These are phyloP conservation scores for Ornithoptera priamus DNA, from an alignment of 2,888 invertebrate species.

Conservation along the genomic window DNA sequence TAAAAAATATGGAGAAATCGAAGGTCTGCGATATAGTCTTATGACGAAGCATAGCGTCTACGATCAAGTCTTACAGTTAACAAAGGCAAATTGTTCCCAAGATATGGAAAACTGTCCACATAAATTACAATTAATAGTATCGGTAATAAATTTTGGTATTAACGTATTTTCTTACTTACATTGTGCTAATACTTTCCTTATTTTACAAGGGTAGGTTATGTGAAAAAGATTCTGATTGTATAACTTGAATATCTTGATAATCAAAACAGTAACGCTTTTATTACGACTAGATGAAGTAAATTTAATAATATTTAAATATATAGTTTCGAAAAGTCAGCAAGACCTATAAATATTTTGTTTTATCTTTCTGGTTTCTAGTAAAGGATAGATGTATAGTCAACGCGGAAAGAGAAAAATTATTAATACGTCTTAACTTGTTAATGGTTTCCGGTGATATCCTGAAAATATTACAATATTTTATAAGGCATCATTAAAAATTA, in stretches of 20 bases:
- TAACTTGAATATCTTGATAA: neutral
- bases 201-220: too few species aligned
- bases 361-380: too few species aligned
- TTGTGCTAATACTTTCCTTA: too few species aligned
- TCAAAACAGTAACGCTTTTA: neutral
- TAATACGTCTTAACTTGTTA: too few species aligned
- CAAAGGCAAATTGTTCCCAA: slow-evolving; percentile 57
- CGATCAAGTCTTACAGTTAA: slow-evolving; percentile 61
- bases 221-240: slow-evolving; percentile 14
- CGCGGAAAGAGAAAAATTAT: too few species aligned
- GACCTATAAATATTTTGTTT: too few species aligned
- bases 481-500: neutral
- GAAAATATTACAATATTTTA: too few species aligned
- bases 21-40: slow-evolving; percentile 57
- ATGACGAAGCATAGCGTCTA: slow-evolving; percentile 64
- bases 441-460: too few species aligned
- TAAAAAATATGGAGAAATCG: slow-evolving; percentile 62
- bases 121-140: slow-evolving; percentile 55
- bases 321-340: too few species aligned
- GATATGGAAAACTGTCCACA: slow-evolving; percentile 60
- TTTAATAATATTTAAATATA: too few species aligned
- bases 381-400: too few species aligned
- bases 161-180: neutral
- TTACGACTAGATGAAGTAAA: too few species aligned
- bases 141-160: slow-evolving; percentile 42